These are phyloP conservation scores for Cancer borealis DNA, from an alignment of 2,888 invertebrate species.

Conservation along the genomic window DNA sequence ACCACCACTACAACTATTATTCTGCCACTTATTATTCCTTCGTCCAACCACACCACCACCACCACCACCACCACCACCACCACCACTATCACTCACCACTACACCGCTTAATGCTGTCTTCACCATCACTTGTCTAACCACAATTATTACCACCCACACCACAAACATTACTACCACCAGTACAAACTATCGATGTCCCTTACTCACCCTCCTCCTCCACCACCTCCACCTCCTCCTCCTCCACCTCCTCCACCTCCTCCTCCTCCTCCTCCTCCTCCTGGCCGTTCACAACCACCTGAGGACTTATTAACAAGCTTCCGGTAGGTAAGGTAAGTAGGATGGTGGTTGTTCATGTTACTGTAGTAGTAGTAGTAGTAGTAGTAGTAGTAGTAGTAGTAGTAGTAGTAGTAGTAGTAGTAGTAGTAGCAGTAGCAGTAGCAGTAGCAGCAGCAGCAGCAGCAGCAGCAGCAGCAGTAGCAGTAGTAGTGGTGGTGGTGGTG, in stretches of 20 bases:
- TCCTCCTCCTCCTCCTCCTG: neutral
- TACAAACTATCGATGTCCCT: constrained; percentile 8
- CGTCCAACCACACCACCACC: too few species aligned
- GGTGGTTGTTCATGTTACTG: neutral
- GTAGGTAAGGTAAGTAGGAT: neutral
- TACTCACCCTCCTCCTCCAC: neutral
- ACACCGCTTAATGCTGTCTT: neutral
- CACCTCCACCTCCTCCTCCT: neutral
- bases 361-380: constrained; percentile 26
- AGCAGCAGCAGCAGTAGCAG: neutral
- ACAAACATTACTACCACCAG: neutral
- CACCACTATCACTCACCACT: constrained; percentile 8
- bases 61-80: neutral
- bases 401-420: constrained; percentile 32
- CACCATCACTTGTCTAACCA: neutral
- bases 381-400: constrained; percentile 27
- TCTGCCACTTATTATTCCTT: neutral
- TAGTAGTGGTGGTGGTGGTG: neutral
- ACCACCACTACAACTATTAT: neutral
- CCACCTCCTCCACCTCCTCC: neutral
- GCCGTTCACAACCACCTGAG: neutral
- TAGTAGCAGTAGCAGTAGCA: neutral
- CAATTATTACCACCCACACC: neutral
- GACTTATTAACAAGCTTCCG: neutral
- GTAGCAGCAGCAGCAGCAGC: neutral